phyloP scores from a whole-genome alignment of 2,113 vertebrate genomes.

The Grantiella picta region DNA sequence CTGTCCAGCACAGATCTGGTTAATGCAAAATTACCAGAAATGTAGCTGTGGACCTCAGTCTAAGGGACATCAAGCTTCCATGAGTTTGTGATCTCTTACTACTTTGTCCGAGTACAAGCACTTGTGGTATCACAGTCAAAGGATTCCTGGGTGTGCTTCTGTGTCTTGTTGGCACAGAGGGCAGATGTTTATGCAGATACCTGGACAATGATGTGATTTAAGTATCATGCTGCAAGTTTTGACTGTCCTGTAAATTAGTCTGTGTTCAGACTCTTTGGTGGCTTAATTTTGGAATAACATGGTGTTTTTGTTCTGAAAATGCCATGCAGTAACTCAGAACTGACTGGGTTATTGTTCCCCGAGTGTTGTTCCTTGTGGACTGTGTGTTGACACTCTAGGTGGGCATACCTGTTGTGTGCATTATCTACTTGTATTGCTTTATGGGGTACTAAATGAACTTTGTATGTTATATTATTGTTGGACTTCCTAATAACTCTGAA shows the following conservation, averaged over 20 bases:
- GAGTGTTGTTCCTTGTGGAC: not conserved
- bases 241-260: not conserved
- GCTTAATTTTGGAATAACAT: not conserved
- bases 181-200: not conserved
- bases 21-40: not conserved
- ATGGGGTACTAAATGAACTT: not conserved
- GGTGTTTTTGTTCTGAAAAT: not conserved
- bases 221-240: not conserved
- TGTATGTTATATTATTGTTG: not conserved
- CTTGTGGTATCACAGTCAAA: fast-evolving
- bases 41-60: not conserved
- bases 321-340: not conserved
- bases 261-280: not conserved
- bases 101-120: fast-evolving
- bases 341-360: not conserved
- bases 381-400: not conserved
- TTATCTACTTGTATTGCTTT: not conserved
- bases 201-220: not conserved
- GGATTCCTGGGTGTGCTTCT: not conserved
- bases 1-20: not conserved
- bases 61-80: not conserved
- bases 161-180: not conserved
- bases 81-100: not conserved
- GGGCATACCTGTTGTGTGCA: not conserved
- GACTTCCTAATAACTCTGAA: not conserved